Base-by-base conservation (phyloP, 2,888 invertebrate genomes). In the Netelia inedita region DNA sequence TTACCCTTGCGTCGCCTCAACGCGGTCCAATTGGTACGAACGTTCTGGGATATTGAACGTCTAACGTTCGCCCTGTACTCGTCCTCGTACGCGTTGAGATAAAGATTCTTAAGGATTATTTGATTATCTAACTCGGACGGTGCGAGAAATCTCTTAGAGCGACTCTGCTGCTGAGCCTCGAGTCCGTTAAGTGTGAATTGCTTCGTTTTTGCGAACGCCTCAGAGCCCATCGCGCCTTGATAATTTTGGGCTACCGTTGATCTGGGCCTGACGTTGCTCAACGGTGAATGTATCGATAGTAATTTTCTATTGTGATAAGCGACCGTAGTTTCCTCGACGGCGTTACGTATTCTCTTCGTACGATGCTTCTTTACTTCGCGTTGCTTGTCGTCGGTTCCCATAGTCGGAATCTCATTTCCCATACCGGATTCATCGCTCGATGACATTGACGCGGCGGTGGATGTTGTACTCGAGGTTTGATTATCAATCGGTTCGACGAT, bases 51-150 rank as follows among this genome's bases (percentile, higher is more conserved):
- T 87, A 92, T 88, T 79, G 93, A 93, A 85, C 93, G 93, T 88
- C 92, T 92, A 16, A 93, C 92, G 88, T 93, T 93, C 80, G 92
- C 91, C 86, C 91, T 91, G 88, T 94, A 93, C 86, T 91, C 92
- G 72, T 92, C 91, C 86, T 93, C 93, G 88, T 92, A 93, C 82
- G 92, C 92, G 79, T 91, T 90, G 53, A 93, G 90, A 90, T 93
- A 93, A 80, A 93, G 89, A 88, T 93, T 92, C 85, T 93, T 93
- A 53, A 93, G 89, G 79, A 91, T 91, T 85, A 91, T 93, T 92
- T 93, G 93, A 91, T 92, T 93, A 89, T 92, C 92, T 79, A 92
- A 88, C 89, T 93, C 92, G 28, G 90, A 90, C 19, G 85, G 83
- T 16, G 91, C 89, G 57, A 93, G 89, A 83, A 92, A 92, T 83